These are phyloP conservation scores for Trogon surrucura DNA, from an alignment of 2,113 vertebrate genomes.

Conservation along the genomic window DNA sequence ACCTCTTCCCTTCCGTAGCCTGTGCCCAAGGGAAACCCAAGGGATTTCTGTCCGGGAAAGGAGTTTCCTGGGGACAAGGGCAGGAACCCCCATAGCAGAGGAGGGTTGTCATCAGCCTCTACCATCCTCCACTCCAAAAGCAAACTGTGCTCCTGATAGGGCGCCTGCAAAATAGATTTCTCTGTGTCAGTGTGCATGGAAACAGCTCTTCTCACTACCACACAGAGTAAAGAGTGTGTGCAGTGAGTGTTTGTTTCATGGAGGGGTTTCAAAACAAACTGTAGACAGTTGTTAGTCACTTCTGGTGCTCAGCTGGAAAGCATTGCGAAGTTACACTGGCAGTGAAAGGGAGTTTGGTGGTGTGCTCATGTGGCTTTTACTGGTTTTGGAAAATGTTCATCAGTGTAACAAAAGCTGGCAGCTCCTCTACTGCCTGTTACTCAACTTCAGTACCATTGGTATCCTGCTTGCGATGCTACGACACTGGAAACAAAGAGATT, in stretches of 20 bases:
- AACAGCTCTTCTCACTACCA: neutral
- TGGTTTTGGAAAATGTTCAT: neutral
- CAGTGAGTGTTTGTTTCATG: neutral
- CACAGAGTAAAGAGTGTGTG: neutral
- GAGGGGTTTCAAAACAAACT: neutral
- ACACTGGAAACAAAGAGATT: neutral
- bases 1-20: neutral
- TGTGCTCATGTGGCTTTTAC: neutral
- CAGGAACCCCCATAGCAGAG: neutral
- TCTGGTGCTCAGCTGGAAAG: neutral
- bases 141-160: neutral
- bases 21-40: neutral
- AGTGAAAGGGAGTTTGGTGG: neutral
- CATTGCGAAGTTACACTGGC: rapidly evolving
- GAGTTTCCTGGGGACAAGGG: neutral
- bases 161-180: neutral
- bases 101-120: neutral
- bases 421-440: neutral
- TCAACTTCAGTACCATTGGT: neutral
- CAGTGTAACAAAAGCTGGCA: neutral
- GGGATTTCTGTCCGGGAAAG: neutral
- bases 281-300: neutral
- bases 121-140: neutral
- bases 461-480: neutral
- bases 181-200: neutral